Evolutionary conservation across 2,888 invertebrate genomes (phyloP).

Genomic region (Acleris cristana): DNA sequence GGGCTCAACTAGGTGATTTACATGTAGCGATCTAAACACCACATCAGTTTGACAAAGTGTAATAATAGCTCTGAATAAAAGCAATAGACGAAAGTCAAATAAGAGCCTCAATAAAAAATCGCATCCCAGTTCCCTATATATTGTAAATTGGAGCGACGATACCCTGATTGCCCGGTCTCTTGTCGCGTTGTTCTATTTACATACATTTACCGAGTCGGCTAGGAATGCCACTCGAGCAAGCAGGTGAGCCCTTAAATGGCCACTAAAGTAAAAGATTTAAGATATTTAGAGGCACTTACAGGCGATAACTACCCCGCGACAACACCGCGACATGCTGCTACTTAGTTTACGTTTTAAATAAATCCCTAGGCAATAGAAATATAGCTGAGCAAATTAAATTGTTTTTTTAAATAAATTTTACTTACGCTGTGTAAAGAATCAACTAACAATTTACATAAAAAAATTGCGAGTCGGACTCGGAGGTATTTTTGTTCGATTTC

Average conservation of each 20-base stretch:
- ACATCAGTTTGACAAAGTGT: no score
- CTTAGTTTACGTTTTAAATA: neutral
- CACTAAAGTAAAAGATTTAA: slow-evolving; percentile 3
- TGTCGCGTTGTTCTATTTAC: slow-evolving; percentile 5
- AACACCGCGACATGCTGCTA: neutral
- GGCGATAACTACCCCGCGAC: neutral
- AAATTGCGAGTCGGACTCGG: no score
- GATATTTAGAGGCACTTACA: slow-evolving; percentile 3
- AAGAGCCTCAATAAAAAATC: no score
- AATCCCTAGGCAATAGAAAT: neutral
- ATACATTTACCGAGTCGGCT: neutral
- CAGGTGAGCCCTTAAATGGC: slow-evolving; percentile 4
- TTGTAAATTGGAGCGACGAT: neutral
- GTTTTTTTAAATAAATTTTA: neutral
- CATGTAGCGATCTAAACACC: no score
- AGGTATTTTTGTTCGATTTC: no score
- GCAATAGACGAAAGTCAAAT: no score
- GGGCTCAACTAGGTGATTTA: no score
- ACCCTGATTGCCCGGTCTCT: neutral
- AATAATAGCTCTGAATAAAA: no score
- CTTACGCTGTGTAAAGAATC: no score
- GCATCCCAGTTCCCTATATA: neutral
- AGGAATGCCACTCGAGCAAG: slow-evolving; percentile 10
- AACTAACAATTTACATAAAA: no score
- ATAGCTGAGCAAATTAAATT: neutral